Conservation (phyloP, 2,888 invertebrate species). For the Podotricha telesiphe region DNA sequence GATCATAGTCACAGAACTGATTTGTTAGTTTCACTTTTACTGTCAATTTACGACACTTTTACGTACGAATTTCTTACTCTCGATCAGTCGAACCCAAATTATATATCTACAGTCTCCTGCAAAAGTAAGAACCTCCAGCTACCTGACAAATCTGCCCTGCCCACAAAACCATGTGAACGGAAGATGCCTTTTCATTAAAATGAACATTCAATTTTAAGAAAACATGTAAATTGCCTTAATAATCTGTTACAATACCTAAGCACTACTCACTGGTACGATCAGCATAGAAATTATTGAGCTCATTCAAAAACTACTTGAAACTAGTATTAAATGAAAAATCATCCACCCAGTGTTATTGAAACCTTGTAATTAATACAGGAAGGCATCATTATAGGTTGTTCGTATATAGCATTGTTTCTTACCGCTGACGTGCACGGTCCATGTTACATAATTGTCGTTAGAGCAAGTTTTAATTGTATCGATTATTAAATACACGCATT, state of each 20-base stretch:
- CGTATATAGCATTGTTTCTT: constrained; percentile 2
- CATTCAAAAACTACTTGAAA: background rate
- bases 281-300: background rate
- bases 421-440: background rate
- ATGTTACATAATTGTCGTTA: background rate
- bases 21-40: no score
- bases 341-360: background rate
- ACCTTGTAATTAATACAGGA: constrained; percentile 20
- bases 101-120: no score
- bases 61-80: no score
- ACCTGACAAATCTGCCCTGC: no score
- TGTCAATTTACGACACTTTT: no score
- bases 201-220: no score
- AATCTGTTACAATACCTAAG: background rate
- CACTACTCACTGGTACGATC: background rate
- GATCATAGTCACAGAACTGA: no score
- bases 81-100: no score
- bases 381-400: constrained; percentile 10
- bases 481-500: background rate
- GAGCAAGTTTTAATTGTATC: background rate
- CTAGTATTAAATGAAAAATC: background rate
- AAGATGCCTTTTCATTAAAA: no score
- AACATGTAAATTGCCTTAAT: no score
- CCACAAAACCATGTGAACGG: no score
- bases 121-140: no score